These are phyloP conservation scores for Macaria liturata DNA, from an alignment of 2,888 invertebrate genomes.

Conservation along the genomic window DNA sequence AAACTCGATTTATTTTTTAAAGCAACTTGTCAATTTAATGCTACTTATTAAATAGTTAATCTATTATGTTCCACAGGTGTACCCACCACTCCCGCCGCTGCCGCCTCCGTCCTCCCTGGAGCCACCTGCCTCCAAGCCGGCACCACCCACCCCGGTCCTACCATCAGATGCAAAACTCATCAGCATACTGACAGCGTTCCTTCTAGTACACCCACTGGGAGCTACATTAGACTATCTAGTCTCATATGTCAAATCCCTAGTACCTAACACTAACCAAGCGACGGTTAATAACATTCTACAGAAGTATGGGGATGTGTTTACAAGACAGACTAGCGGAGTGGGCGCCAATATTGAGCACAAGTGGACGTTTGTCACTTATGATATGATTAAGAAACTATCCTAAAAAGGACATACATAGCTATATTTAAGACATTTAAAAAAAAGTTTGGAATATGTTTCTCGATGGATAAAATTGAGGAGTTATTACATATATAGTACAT, in stretches of 20 bases:
- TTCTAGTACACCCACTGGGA: constrained; percentile 67
- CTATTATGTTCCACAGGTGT: constrained; percentile 27
- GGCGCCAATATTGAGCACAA: constrained; percentile 58
- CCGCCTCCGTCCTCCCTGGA: constrained; percentile 27
- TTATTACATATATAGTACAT: no score
- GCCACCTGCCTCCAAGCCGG: constrained; percentile 33
- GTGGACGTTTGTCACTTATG: constrained; percentile 61
- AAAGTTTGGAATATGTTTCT: no score
- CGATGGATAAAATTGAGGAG: no score
- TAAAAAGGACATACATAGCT: no score
- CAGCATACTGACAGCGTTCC: constrained; percentile 67
- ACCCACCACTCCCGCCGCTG: constrained; percentile 47
- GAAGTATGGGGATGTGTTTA: constrained; percentile 59
- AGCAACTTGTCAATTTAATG: no score
- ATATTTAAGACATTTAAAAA: no score
- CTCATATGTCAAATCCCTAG: constrained; percentile 61
- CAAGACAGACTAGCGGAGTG: constrained; percentile 41
- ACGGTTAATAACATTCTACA: constrained; percentile 51
- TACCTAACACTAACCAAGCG: constrained; percentile 50
- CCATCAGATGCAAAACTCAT: constrained; percentile 63
- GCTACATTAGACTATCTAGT: constrained; percentile 63
- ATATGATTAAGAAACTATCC: constrained; percentile 45
- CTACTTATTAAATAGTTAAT: no score
- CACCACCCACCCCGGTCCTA: constrained; percentile 31
- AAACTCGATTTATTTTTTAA: no score